Evolutionary conservation across 1,140 invertebrate species (phyloP), one percentile per base, ranked within the genome.

Genomic region (Cotesia typhae): DNA sequence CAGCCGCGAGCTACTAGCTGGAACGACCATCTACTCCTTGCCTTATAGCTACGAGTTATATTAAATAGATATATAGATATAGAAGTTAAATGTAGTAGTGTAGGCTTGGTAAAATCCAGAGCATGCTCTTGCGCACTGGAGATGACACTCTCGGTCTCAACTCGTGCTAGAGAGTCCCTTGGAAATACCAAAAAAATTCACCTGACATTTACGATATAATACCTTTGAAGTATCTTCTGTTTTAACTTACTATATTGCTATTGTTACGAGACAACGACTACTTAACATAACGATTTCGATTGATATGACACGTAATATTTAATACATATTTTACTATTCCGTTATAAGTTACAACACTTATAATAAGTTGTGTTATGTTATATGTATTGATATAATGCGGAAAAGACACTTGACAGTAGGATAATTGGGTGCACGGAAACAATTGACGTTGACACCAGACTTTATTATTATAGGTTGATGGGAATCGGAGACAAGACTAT

Each of bases 31-130:
- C 53, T 55, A 36, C 36, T 28, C 60, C 38, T 47, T 47, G 14
- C 12, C 35, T 63, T 37, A 37, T 36, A 51, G 37, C 64, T 51
- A 9, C 17, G 28, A 14, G 38, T 10, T 41, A 47, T 37, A 64
- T 10, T 60, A 57, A 53, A 35, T 71, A 65, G 64, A 71, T 55
- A 65, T 55, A 28, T 59, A 66, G 65, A 65, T 51, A 63, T 57
- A 38, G 60, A 38, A 47, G 28, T 28, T 10, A 47, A 10, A 7
- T 47, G 5, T 47, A 47, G 6, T 47, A 47, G 41, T 47, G 41
- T 47, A 47, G 41, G 41, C 41, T 10, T 37, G 12, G 35, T 17
- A 10, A 63, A 41, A 38, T 41, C 28, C 35, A 41, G 60, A 63
- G 37, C 36, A 28, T 63, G 60, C 14, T 63, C 35, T 63, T 63